Percentiles rank a stretch among this genome's conserved stretches.
Evolutionary conservation across 2,113 vertebrate genomes (phyloP).

Genomic region (Melanotaenia duboulayi): DNA sequence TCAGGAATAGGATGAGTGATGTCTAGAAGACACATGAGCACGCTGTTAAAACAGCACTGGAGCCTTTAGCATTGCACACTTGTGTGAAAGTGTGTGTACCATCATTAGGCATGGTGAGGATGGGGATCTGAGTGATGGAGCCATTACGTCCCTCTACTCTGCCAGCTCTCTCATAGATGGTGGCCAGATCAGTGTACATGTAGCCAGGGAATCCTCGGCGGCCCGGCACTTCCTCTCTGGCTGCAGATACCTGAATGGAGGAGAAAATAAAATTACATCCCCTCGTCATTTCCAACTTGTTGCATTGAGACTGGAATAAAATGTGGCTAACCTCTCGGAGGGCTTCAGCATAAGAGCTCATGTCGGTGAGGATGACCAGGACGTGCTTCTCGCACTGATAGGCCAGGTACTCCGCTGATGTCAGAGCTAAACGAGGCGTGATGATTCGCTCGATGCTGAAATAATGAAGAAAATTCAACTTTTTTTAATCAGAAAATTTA

Average conservation of each 20-base stretch:
- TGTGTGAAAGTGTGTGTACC: constrained; percentile 26
- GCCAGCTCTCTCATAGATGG: constrained; percentile 77
- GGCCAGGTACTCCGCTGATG: constrained; percentile 85
- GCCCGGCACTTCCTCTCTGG: constrained; percentile 74
- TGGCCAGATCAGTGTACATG: constrained; percentile 80
- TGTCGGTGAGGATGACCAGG: constrained; percentile 87
- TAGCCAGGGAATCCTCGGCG: constrained; percentile 73
- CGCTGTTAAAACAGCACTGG: neutral
- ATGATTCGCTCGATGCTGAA: constrained; percentile 87
- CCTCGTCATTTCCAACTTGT: neutral
- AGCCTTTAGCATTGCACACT: neutral
- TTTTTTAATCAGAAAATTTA: neutral
- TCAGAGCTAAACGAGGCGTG: constrained; percentile 86
- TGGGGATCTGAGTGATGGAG: constrained; percentile 83
- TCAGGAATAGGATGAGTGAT: constrained; percentile 85
- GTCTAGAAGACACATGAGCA: constrained; percentile 61
- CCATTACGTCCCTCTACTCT: constrained; percentile 77
- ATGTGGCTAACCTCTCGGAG: constrained; percentile 58
- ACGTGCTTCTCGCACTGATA: constrained; percentile 89
- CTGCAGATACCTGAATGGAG: constrained; percentile 56
- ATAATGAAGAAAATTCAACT: too few species aligned
- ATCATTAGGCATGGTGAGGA: constrained; percentile 76
- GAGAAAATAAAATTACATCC: neutral
- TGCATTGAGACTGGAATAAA: neutral
- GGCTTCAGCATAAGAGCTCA: constrained; percentile 83